Evolutionary conservation across 2,888 invertebrate species (phyloP).

Genomic region (Drosophila demipolita): DNA sequence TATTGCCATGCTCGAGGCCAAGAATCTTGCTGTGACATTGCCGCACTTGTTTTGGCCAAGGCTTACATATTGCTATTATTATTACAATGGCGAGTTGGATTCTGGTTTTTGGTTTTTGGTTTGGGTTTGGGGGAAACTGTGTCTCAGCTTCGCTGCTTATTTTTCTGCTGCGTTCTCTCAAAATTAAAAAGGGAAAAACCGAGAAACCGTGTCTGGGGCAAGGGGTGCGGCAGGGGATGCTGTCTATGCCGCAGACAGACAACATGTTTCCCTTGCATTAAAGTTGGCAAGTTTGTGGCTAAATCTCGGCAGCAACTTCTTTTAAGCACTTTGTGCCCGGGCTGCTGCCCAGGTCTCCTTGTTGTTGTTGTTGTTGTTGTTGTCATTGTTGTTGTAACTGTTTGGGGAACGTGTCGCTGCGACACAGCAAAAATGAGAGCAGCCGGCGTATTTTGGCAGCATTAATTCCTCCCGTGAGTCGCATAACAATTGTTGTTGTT

Average conservation of each 20-base stretch:
- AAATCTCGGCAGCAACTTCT: conserved; percentile 46
- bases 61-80: conserved; percentile 37
- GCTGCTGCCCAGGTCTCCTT: conserved; percentile 1
- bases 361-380: conserved; percentile 30
- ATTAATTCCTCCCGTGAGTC: conserved; percentile 75
- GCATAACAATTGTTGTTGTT: conserved; percentile 53
- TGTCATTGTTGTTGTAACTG: conserved; percentile 59
- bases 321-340: conserved; percentile 29
- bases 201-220: not conserved
- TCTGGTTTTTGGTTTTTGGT: conserved; percentile 4
- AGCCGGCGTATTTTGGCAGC: conserved; percentile 68
- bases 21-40: conserved; percentile 24
- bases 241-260: conserved; percentile 21
- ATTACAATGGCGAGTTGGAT: conserved; percentile 12
- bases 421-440: conserved; percentile 47
- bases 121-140: not conserved
- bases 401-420: conserved; percentile 67
- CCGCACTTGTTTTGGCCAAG: conserved; percentile 9
- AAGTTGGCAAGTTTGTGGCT: conserved; percentile 54
- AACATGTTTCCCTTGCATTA: conserved; percentile 30
- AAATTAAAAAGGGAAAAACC: conserved; percentile 22
- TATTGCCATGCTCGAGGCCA: conserved; percentile 10
- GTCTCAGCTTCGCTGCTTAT: not conserved
- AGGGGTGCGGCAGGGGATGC: not conserved
- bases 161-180: conserved; percentile 3